These are phyloP conservation scores for Drosophila albomicans DNA, from an alignment of 1,140 invertebrate genomes.

Conservation along the genomic window DNA sequence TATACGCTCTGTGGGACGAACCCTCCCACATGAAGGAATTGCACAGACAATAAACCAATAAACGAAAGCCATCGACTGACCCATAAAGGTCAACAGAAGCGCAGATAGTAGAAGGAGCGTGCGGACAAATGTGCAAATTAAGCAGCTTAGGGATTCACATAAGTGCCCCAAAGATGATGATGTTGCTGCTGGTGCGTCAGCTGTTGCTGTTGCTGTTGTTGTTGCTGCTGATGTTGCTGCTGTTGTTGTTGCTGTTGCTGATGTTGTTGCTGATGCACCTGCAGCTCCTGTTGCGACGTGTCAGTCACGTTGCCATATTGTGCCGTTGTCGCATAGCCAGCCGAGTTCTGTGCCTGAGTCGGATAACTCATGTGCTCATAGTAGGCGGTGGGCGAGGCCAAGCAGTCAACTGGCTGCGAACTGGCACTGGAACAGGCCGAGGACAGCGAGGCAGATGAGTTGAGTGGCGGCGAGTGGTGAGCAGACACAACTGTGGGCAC, in stretches of 20 bases:
- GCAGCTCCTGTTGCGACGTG: slow-evolving; percentile 12
- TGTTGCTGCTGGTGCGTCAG: slow-evolving; percentile 69
- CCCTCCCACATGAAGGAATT: slow-evolving; percentile 25
- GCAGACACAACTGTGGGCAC: slow-evolving; percentile 17
- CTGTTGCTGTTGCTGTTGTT: slow-evolving; percentile 53
- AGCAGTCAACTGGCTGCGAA: slow-evolving; percentile 67
- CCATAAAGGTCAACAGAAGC: slow-evolving; percentile 52
- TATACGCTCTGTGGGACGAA: slow-evolving; percentile 10
- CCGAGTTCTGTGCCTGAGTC: slow-evolving; percentile 20
- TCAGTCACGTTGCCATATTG: slow-evolving; percentile 31
- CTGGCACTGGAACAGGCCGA: slow-evolving; percentile 75
- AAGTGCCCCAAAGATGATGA: slow-evolving; percentile 78
- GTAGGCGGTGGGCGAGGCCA: slow-evolving; percentile 53
- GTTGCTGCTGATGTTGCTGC: slow-evolving; percentile 36
- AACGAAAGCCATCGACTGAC: slow-evolving; percentile 63
- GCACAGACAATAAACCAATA: slow-evolving; percentile 79
- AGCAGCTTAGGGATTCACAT: slow-evolving; percentile 83
- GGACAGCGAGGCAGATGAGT: slow-evolving; percentile 72
- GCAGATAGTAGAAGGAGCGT: slow-evolving; percentile 19
- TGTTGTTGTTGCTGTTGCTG: slow-evolving; percentile 52
- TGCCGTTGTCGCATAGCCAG: slow-evolving; percentile 41
- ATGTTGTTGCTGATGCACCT: slow-evolving; percentile 33
- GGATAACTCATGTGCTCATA: slow-evolving; percentile 66
- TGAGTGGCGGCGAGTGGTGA: slow-evolving; percentile 63
- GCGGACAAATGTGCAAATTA: slow-evolving; percentile 68